Percentiles rank a stretch among this genome's conserved stretches.
Evolutionary conservation across 2,888 invertebrate species (phyloP).

Genomic region (Rotaria macrura): DNA sequence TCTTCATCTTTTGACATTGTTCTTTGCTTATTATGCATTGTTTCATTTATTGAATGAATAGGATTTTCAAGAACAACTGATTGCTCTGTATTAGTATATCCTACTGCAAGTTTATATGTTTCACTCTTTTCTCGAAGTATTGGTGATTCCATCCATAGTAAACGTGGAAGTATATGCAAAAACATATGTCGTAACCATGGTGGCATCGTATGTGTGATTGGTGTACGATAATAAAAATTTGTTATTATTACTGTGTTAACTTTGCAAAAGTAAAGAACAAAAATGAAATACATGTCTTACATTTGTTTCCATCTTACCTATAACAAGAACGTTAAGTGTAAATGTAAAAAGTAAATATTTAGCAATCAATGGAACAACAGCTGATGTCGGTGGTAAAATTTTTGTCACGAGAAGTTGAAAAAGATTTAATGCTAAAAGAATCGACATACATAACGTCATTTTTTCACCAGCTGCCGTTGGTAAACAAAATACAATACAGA

Average conservation of each 20-base stretch:
- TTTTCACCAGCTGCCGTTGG: constrained; percentile 99
- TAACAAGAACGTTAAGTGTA: constrained; percentile 27
- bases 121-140: background rate
- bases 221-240: constrained; percentile 29
- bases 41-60: background rate
- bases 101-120: background rate
- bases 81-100: background rate
- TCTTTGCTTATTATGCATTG: background rate
- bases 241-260: constrained; percentile 29
- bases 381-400: constrained; percentile 32
- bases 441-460: constrained; percentile 73
- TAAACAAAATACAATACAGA: constrained; percentile 91
- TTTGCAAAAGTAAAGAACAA: no score
- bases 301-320: background rate
- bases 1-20: background rate
- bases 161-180: constrained; percentile 19
- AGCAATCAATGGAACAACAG: constrained; percentile 32
- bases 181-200: background rate
- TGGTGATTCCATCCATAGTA: constrained; percentile 29
- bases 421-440: constrained; percentile 96
- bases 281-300: no score
- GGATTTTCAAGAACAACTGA: background rate
- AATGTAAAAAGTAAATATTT: constrained; percentile 34
- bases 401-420: constrained; percentile 55
- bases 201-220: constrained; percentile 21